Evolutionary conservation across 2,888 invertebrate species (phyloP).

Genomic region (Heterodera filipjevi): DNA sequence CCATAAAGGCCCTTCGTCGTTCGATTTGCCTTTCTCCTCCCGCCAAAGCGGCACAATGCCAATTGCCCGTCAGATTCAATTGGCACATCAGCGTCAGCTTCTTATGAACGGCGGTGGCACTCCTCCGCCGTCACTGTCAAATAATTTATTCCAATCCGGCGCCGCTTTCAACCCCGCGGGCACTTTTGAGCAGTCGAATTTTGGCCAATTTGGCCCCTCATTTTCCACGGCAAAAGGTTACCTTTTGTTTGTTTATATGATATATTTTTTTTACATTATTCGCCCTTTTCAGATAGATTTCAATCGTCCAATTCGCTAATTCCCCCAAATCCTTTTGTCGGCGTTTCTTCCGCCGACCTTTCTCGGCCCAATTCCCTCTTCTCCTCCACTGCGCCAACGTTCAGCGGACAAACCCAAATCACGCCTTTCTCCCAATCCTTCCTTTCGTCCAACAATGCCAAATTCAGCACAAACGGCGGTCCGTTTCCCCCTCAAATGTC

Average conservation of each 20-base stretch:
- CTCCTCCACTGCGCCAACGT: neutral
- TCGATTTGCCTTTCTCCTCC: neutral
- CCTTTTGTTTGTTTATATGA: neutral
- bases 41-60: neutral
- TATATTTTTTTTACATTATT: neutral
- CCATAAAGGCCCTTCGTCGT: neutral
- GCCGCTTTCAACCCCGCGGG: neutral
- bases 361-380: conserved; percentile 2
- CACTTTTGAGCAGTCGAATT: neutral
- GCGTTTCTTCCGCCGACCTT: neutral
- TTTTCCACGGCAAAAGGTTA: neutral
- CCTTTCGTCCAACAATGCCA: neutral
- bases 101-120: neutral
- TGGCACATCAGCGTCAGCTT: neutral
- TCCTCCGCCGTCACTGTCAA: neutral
- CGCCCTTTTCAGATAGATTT: neutral
- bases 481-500: neutral
- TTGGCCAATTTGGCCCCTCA: neutral
- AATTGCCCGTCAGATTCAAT: neutral
- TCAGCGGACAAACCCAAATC: neutral
- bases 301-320: neutral
- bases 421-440: conserved; percentile 8
- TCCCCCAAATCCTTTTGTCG: neutral
- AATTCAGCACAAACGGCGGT: neutral
- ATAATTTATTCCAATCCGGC: neutral